A percentile compares a stretch with the other conserved stretches of the same genome.
Evolutionary conservation across 2,888 invertebrate species (phyloP).

Genomic region (Melanotus villosus): DNA sequence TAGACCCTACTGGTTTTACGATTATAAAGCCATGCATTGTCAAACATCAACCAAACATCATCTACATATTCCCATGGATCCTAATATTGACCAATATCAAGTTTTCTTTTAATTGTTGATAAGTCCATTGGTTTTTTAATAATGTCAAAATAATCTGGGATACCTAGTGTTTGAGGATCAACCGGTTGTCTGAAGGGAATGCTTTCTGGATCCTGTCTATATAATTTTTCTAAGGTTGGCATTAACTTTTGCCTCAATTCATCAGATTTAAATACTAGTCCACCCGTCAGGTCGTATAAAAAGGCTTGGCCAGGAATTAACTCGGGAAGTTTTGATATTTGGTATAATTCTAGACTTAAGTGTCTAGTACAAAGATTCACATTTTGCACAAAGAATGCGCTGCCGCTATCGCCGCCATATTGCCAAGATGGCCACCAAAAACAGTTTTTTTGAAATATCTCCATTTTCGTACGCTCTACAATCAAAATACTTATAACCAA

Average conservation of each 20-base stretch:
- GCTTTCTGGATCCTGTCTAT: constrained; percentile 95
- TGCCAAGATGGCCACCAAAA: too few species aligned
- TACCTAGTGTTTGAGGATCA: constrained; percentile 91
- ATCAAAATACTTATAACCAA: too few species aligned
- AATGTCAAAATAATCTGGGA: constrained; percentile 97
- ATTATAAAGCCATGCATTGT: constrained; percentile 99
- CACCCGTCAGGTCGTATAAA: too few species aligned
- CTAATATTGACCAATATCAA: constrained; percentile 93
- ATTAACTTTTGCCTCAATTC: constrained; percentile 92
- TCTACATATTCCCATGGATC: constrained; percentile 99
- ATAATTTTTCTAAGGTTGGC: constrained; percentile 95
- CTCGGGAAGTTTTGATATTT: too few species aligned
- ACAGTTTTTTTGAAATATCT: too few species aligned
- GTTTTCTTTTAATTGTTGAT: constrained; percentile 92
- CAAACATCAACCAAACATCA: constrained; percentile 99
- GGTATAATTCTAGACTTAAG: too few species aligned
- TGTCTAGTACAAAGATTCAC: too few species aligned
- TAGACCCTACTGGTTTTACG: constrained; percentile 98
- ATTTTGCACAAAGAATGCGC: too few species aligned
- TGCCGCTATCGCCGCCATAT: too few species aligned
- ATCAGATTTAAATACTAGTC: constrained; percentile 94
- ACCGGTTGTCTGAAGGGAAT: constrained; percentile 97
- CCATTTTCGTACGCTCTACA: too few species aligned
- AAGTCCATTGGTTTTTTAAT: constrained; percentile 98
- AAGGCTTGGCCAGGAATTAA: too few species aligned